These are phyloP conservation scores for Orchesella cincta DNA, from an alignment of 1,140 invertebrate species.

Conservation along the genomic window DNA sequence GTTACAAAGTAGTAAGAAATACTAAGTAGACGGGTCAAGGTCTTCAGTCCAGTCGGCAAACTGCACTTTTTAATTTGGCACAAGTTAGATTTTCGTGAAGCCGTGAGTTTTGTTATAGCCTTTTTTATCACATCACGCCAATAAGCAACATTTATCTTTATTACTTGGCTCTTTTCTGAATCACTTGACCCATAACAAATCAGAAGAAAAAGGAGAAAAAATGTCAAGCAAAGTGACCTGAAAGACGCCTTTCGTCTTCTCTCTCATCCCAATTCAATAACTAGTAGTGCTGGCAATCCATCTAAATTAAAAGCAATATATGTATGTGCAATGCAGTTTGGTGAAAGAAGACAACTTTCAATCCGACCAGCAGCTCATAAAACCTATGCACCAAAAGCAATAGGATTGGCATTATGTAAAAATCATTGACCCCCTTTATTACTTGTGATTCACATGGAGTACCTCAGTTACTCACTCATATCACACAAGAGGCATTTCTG, in stretches of 20 bases:
- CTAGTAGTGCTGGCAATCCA: neutral
- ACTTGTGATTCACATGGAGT: neutral
- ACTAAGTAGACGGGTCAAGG: too few relatives aligned
- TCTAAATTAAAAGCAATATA: neutral
- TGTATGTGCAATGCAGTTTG: neutral
- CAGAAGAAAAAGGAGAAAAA: neutral
- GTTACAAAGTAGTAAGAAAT: too few relatives aligned
- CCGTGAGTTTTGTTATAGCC: neutral
- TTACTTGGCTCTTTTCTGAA: too few relatives aligned
- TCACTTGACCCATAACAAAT: too few relatives aligned
- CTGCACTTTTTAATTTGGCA: neutral
- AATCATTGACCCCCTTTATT: slow-evolving; percentile 13
- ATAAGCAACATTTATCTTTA: too few relatives aligned
- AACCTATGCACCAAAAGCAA: too few relatives aligned
- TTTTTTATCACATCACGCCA: too few relatives aligned
- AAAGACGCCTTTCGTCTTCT: neutral
- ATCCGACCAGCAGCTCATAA: neutral
- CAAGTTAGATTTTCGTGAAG: neutral
- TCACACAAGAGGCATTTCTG: neutral
- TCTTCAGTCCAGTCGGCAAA: neutral
- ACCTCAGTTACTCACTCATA: neutral
- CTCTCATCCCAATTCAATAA: neutral
- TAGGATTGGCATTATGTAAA: too few relatives aligned
- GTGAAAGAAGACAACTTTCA: neutral
- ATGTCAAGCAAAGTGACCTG: neutral